These are phyloP conservation scores for Maconellicoccus hirsutus DNA, from an alignment of 1,140 invertebrate genomes.

Conservation along the genomic window DNA sequence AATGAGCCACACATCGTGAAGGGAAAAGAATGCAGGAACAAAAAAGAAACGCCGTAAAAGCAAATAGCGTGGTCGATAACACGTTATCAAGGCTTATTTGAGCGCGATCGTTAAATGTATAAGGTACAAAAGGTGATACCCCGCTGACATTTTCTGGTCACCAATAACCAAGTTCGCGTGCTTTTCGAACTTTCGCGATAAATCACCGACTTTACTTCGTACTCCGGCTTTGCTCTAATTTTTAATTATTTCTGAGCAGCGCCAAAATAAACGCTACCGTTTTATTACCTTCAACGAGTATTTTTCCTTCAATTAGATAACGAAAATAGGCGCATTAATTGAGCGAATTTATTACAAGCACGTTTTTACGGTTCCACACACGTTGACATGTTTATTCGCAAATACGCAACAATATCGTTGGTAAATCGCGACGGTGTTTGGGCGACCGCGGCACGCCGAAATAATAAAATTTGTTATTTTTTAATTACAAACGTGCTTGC, in stretches of 20 bases:
- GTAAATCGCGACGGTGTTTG: too few species aligned
- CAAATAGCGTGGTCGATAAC: conserved; percentile 14
- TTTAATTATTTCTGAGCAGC: conserved; percentile 22
- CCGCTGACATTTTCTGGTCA: conserved; percentile 21
- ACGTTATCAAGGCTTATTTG: conserved; percentile 6
- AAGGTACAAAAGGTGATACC: conserved; percentile 16
- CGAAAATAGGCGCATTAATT: background rate
- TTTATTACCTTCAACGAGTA: too few species aligned
- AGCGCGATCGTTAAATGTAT: conserved; percentile 6
- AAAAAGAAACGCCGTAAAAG: conserved; percentile 1
- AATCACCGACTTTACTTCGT: conserved; percentile 6
- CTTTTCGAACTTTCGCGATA: conserved; percentile 12
- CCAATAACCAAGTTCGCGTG: conserved; percentile 12
- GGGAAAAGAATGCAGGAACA: background rate
- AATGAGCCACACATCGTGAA: background rate
- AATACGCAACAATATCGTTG: background rate
- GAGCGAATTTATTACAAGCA: background rate
- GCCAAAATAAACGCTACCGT: too few species aligned
- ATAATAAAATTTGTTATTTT: too few species aligned
- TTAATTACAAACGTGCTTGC: background rate
- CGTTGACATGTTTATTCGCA: background rate
- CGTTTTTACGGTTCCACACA: background rate
- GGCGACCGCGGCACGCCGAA: too few species aligned
- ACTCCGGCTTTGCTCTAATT: background rate
- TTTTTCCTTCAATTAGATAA: background rate